A percentile compares a stretch with the other conserved stretches of the same genome.
These are phyloP conservation scores for Crotalus viridis DNA, from an alignment of 2,113 vertebrate species.

Conservation along the genomic window DNA sequence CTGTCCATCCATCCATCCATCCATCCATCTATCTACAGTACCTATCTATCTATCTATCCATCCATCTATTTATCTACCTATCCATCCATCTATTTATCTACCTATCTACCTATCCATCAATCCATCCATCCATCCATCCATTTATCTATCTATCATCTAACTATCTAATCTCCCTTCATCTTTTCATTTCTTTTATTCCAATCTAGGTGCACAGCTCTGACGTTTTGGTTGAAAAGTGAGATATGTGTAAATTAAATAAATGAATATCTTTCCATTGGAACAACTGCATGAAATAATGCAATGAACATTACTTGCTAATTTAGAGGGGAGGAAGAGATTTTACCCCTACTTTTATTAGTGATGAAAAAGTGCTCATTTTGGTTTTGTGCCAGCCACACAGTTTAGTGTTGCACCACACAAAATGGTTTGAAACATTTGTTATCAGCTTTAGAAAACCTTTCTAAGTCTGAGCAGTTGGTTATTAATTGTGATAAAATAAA, in stretches of 20 bases:
- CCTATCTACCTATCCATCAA: no score
- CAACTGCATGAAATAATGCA: background rate
- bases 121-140: no score
- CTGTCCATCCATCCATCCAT: no score
- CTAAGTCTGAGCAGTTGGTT: background rate
- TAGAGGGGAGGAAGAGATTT: background rate
- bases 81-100: no score
- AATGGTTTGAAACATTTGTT: background rate
- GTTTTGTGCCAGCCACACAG: background rate
- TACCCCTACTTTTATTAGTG: background rate
- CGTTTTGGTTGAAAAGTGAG: background rate
- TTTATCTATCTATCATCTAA: background rate
- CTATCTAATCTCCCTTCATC: background rate
- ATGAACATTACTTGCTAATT: background rate
- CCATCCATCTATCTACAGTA: no score
- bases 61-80: no score
- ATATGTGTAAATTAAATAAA: background rate
- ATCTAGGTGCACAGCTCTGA: background rate
- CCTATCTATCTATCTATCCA: no score
- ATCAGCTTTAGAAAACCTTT: background rate
- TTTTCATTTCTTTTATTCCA: background rate
- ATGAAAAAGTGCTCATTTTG: background rate
- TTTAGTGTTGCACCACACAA: background rate
- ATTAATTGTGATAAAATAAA: slow-evolving; percentile 18
- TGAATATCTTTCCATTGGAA: background rate